Percentiles rank a stretch among this genome's conserved stretches.
Conservation (phyloP, 2,113 vertebrate species). For the Periophthalmodon schlosseri region DNA sequence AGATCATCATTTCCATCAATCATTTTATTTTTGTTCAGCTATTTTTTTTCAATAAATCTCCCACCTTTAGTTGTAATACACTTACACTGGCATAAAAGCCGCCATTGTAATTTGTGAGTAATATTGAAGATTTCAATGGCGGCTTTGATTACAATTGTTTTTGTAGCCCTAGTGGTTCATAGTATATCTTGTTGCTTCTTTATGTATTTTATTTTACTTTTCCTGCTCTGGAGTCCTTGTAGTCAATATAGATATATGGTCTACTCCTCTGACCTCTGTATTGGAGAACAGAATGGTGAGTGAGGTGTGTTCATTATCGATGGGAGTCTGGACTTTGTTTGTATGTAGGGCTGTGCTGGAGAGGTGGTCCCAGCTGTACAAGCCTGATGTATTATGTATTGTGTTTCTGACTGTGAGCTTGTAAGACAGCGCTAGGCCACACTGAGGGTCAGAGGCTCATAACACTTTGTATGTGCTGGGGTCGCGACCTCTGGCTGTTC, state of each 20-base stretch:
- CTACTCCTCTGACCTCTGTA: constrained; percentile 2
- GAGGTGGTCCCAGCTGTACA: constrained; percentile 51
- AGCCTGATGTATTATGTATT: constrained; percentile 73
- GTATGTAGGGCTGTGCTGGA: constrained; percentile 31
- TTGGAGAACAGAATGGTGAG: constrained; percentile 21
- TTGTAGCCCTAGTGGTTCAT: not conserved
- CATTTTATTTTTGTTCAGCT: too few relatives aligned
- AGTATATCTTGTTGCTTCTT: not conserved
- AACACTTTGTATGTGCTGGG: constrained; percentile 34
- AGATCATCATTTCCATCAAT: too few relatives aligned
- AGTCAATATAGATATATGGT: not conserved
- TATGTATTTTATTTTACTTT: not conserved
- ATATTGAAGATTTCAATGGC: too few relatives aligned
- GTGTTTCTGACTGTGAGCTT: constrained; percentile 54
- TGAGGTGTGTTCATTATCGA: constrained; percentile 39
- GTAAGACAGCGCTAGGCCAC: constrained; percentile 51
- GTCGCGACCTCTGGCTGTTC: constrained; percentile 56
- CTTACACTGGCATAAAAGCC: too few relatives aligned
- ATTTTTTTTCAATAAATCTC: too few relatives aligned
- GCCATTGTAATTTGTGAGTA: too few relatives aligned
- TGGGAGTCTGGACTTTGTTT: constrained; percentile 49
- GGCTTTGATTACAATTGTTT: too few relatives aligned
- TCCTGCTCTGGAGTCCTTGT: not conserved
- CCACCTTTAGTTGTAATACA: too few relatives aligned
- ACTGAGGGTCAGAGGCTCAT: constrained; percentile 68